A percentile compares a stretch with the other conserved stretches of the same genome.
phyloP scores from a whole-genome alignment of 1,140 invertebrate species.

The Euura saliciscinereae region DNA sequence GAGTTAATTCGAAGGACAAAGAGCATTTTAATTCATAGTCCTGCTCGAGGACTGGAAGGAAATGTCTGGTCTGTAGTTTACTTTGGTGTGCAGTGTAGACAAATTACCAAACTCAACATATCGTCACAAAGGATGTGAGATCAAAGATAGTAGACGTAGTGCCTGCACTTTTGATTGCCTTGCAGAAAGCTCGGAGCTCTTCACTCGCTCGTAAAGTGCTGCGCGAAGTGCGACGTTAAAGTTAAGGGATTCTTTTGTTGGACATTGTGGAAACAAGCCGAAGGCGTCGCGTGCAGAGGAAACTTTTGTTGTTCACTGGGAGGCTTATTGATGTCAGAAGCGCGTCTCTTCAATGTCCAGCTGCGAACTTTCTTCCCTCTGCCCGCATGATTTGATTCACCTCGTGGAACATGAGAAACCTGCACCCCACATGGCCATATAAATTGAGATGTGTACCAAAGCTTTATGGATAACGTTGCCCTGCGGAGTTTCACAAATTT shows the following conservation, averaged over 20 bases:
- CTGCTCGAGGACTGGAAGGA: too few species aligned
- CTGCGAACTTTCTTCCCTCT: background rate
- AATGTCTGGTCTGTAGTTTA: too few species aligned
- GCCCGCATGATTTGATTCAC: too few species aligned
- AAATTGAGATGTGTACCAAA: too few species aligned
- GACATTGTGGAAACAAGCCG: background rate
- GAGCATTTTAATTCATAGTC: too few species aligned
- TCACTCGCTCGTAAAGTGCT: background rate
- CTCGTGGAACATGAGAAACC: too few species aligned
- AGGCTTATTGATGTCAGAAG: background rate
- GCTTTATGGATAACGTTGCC: too few species aligned
- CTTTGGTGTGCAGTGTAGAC: background rate
- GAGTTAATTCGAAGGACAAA: too few species aligned
- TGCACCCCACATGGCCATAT: too few species aligned
- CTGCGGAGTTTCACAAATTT: too few species aligned
- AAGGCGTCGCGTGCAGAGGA: background rate
- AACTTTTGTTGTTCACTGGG: background rate
- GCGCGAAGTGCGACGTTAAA: background rate
- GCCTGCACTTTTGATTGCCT: too few species aligned
- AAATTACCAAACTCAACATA: background rate
- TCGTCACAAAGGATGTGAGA: background rate
- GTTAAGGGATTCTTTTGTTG: background rate
- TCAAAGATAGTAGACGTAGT: background rate
- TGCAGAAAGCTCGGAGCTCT: background rate
- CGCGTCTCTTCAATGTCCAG: background rate